Evolutionary conservation across 53 echinoderm and acorn worm genomes (phyloP), one percentile per base, ranked within the genome.

Genomic region (Actinopyga echinites): DNA sequence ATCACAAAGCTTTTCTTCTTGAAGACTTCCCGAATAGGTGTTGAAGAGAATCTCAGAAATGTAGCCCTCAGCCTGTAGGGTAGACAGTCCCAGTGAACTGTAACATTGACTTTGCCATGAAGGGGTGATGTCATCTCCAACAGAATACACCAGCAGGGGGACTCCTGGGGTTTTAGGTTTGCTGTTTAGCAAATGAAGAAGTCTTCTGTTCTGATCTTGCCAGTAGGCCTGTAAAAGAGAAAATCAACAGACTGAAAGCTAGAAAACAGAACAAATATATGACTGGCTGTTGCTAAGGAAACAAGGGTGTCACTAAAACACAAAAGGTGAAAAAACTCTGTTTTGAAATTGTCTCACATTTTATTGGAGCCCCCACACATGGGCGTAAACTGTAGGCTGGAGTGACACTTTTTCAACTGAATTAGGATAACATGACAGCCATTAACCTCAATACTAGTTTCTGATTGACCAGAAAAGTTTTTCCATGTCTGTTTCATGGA

Each of bases 131-230:
- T 80, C 81, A n/a, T 80, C 81, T 12, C 62, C 81, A 20, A 80
- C 22, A 17, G 30, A 34, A 17, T 38, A 59, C 5, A 80, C 22
- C 17, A 80, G 63, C 22, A 80, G 63, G 15, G 81, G 81, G 8
- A 80, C 3, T 12, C 35, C 59, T 36, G 63, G 81, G 45, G 2
- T 9, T 24, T 61, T 62, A 3, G 81, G 81, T 80, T 38, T 80
- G 35, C 61, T 62, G 59, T 19, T 34, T 4, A 80, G 81, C 30
- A 80, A 38, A 28, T 45, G 60, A 25, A 61, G 59, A 61, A 80
- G 81, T 20, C 81, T 80, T 10, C 30, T 80, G 24, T 61, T 59
- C 42, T 80, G 81, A 4, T 26, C 17, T 35, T 59, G 36, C 81
- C 81, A 80, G 63, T 61, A 80, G 26, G 54, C 32, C 77, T 77